Evolutionary conservation across 2,888 invertebrate genomes (phyloP), one percentile per base, ranked within the genome.

Genomic region (Xestia rhomboidea): DNA sequence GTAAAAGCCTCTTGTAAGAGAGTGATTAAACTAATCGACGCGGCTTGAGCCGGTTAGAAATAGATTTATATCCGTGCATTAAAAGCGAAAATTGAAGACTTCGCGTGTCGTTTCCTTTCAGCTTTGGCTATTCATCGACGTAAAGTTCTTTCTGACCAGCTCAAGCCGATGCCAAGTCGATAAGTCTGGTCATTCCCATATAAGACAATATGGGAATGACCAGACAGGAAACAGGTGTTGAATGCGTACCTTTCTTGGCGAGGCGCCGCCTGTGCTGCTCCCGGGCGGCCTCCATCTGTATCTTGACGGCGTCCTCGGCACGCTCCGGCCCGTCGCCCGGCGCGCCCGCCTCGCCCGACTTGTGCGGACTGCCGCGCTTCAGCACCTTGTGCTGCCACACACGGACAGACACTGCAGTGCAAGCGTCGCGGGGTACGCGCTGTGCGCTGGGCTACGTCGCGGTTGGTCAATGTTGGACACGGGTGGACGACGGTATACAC

Each of bases 271-370:
- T 73, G 69, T 97, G 97, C 88, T 94, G 93, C 83, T 97, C 97
- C 64, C 97, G 83, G 0, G 96, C 96, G 0, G 95, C 95, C 84
- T 97, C 97, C 97, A 97, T 97, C 88, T 96, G 95, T 78, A 97
- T 90, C 93, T 96, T 97, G 83, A 96, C 93, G 81, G 91, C 89
- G 91, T 96, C 95, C 0, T 94, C 94, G 38, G 90, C 90, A 81
- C 93, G 94, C 73, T 94, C 94, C 82, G 91, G 91, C 0, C 82
- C 76, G 5, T 93, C 94, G 81, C 94, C 95, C 0, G 93, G 93
- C 57, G 90, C 94, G n/a, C n/a, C n/a, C 49, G 86, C 90, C 77
- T 95, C 96, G 8, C 95, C 95, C 79, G 94, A 94, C 93, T 95
- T 95, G 64, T 95, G 89, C 44, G 95, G 95, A 64, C 94, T 95